Conservation (phyloP, 2,797 vertebrate species). For the Clamator glandarius region DNA sequence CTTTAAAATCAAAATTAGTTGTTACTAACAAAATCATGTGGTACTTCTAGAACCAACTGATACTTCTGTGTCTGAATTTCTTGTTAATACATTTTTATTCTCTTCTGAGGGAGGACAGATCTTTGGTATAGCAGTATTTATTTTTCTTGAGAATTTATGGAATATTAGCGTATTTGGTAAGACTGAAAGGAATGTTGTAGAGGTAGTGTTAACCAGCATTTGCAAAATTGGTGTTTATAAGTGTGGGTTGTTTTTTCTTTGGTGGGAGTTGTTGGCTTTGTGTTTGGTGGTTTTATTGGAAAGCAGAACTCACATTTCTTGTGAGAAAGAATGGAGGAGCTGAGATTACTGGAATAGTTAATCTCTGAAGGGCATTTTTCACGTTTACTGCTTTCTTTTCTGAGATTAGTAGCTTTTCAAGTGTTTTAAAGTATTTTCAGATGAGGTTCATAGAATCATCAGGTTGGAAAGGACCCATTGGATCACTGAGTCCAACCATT, state of each 20-base stretch:
- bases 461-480: too few species aligned
- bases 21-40: background rate
- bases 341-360: background rate
- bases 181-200: background rate
- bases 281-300: background rate
- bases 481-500: too few species aligned
- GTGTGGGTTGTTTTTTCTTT: background rate
- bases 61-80: background rate
- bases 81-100: background rate
- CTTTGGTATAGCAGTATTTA: background rate
- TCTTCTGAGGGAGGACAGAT: background rate
- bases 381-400: background rate
- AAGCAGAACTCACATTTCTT: background rate
- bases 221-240: background rate
- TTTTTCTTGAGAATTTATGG: background rate
- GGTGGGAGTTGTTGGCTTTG: too few species aligned
- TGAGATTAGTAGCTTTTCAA: background rate
- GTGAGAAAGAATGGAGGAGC: background rate
- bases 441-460: too few species aligned
- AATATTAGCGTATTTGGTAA: background rate
- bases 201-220: background rate
- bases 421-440: background rate
- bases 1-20: background rate
- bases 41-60: background rate
- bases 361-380: background rate